phyloP scores from a whole-genome alignment of 2,888 invertebrate genomes.

The Drosophila nr. fundita region DNA sequence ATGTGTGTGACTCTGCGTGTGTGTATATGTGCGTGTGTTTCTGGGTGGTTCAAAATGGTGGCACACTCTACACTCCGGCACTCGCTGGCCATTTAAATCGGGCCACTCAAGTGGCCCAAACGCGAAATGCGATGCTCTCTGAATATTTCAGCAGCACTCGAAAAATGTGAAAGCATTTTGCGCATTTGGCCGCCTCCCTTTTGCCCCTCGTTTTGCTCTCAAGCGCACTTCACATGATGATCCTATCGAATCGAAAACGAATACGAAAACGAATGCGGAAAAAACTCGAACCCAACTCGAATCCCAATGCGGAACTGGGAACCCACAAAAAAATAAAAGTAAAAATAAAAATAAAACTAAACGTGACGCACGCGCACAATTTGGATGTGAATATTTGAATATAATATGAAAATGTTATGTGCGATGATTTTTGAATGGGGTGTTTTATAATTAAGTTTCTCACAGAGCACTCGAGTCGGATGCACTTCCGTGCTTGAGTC shows the following conservation, averaged over 20 bases:
- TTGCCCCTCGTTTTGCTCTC: constrained; percentile 52
- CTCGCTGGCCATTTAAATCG: constrained; percentile 31
- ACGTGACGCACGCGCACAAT: constrained; percentile 62
- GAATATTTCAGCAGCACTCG: constrained; percentile 20
- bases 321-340: background rate
- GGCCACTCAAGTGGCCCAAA: constrained; percentile 36
- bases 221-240: constrained; percentile 39
- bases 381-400: constrained; percentile 31
- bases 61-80: constrained; percentile 9
- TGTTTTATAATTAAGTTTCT: constrained; percentile 53
- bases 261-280: background rate
- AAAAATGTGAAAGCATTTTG: constrained; percentile 64
- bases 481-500: constrained; percentile 5
- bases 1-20: constrained; percentile 1
- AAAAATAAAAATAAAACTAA: constrained; percentile 21
- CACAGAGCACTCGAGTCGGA: constrained; percentile 21
- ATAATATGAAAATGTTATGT: constrained; percentile 37
- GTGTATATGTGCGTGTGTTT: background rate
- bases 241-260: constrained; percentile 4
- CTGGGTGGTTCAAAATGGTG: constrained; percentile 20
- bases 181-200: constrained; percentile 68
- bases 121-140: constrained; percentile 29
- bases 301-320: background rate
- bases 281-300: background rate
- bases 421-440: constrained; percentile 65